Percentiles rank a stretch among this genome's conserved stretches.
Conservation (phyloP, 1,140 invertebrate genomes). For the Drosophila biarmipes region DNA sequence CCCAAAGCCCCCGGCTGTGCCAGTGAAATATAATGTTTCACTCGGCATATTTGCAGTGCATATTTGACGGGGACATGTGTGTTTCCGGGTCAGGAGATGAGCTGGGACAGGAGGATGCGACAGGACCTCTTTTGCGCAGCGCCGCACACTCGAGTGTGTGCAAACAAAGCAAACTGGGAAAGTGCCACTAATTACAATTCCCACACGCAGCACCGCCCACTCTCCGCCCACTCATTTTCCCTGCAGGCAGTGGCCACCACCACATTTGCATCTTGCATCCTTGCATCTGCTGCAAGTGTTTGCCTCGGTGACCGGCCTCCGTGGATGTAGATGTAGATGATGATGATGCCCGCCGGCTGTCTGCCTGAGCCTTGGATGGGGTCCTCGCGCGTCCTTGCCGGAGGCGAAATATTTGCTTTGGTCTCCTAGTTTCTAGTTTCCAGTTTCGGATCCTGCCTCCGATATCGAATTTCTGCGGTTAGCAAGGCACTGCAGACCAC, state of each 20-base stretch:
- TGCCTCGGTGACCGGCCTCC: constrained; percentile 36
- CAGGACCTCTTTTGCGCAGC: constrained; percentile 49
- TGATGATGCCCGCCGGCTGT: constrained; percentile 14
- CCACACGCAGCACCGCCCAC: constrained; percentile 40
- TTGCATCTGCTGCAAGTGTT: constrained; percentile 32
- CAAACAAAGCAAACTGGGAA: constrained; percentile 79
- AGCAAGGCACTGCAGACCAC: no score
- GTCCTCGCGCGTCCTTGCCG: constrained; percentile 41
- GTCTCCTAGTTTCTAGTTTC: background rate
- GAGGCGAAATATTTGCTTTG: constrained; percentile 42
- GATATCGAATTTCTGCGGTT: constrained; percentile 49
- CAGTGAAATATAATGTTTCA: constrained; percentile 51
- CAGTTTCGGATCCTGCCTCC: constrained; percentile 31
- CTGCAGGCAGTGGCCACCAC: constrained; percentile 2
- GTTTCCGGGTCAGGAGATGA: background rate
- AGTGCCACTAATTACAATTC: constrained; percentile 82
- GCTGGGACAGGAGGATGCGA: constrained; percentile 8
- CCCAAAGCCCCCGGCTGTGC: constrained; percentile 11
- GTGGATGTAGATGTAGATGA: background rate
- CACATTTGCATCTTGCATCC: constrained; percentile 49
- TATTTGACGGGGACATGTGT: constrained; percentile 37
- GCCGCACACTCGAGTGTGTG: constrained; percentile 65
- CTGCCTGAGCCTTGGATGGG: constrained; percentile 24
- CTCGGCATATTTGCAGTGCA: constrained; percentile 68
- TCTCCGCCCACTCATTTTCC: constrained; percentile 1